phyloP scores from a whole-genome alignment of 2,113 vertebrate species.

The Heterochromis multidens region DNA sequence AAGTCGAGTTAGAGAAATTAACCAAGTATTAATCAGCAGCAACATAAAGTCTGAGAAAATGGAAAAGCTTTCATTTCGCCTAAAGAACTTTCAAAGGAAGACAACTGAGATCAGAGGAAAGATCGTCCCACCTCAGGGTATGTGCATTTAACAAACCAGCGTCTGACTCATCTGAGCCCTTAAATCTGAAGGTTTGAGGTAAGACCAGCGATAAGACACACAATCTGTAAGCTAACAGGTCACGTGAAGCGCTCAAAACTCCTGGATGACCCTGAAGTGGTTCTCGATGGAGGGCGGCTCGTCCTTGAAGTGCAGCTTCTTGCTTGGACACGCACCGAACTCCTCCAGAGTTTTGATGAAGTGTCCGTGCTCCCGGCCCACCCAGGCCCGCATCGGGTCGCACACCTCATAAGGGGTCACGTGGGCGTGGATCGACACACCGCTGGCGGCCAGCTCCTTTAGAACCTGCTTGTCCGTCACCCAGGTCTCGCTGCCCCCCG shows the following conservation, averaged over 20 bases:
- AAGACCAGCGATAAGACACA: constrained; percentile 6
- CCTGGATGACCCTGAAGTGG: constrained; percentile 92
- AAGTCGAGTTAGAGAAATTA: not conserved
- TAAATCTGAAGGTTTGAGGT: constrained; percentile 5
- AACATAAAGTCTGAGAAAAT: not conserved
- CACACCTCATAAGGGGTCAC: constrained; percentile 95
- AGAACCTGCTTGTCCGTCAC: constrained; percentile 84
- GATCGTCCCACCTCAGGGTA: not conserved
- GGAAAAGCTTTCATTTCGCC: not conserved
- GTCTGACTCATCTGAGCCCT: not conserved
- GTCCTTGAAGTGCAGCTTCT: constrained; percentile 88
- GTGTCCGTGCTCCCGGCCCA: constrained; percentile 87
- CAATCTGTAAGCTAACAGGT: not conserved
- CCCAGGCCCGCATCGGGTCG: constrained; percentile 94
- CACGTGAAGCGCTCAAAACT: constrained; percentile 63
- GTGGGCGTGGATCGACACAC: constrained; percentile 85
- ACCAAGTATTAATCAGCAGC: not conserved
- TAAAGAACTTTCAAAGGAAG: not conserved
- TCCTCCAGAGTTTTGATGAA: constrained; percentile 87
- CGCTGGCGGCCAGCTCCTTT: constrained; percentile 82
- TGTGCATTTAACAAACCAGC: not conserved
- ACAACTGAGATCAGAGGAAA: not conserved
- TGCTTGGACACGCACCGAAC: constrained; percentile 79
- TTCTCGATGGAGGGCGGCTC: constrained; percentile 88
- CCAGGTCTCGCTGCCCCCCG: constrained; percentile 94